Conservation (phyloP, 2,797 vertebrate genomes). For the Etheostoma perlongum region DNA sequence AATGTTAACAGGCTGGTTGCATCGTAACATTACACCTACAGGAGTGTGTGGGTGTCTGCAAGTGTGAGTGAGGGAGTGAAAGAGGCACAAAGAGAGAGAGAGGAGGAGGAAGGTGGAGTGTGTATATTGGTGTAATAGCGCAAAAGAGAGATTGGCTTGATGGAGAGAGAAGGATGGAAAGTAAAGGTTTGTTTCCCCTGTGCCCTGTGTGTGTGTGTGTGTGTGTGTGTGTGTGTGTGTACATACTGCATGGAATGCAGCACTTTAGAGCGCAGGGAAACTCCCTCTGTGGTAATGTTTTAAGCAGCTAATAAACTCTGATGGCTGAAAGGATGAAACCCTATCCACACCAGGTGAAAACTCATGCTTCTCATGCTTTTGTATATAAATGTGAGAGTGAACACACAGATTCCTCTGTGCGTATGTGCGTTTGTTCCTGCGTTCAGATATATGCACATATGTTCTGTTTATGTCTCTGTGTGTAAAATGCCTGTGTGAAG, state of each 20-base stretch:
- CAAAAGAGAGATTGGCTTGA: slow-evolving; percentile 31
- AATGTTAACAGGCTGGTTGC: slow-evolving; percentile 74
- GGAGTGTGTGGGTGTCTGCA: slow-evolving; percentile 57
- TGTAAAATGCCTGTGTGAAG: slow-evolving; percentile 22
- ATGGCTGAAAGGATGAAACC: slow-evolving; percentile 71
- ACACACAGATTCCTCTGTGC: neutral
- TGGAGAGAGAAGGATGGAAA: slow-evolving; percentile 48
- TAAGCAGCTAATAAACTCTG: slow-evolving; percentile 75
- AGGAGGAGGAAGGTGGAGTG: slow-evolving; percentile 24
- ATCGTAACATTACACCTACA: slow-evolving; percentile 69
- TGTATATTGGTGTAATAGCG: slow-evolving; percentile 33
- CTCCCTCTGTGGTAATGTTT: slow-evolving; percentile 67
- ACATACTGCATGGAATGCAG: slow-evolving; percentile 63
- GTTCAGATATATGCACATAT: slow-evolving; percentile 14
- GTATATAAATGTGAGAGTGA: slow-evolving; percentile 51
- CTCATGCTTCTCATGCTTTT: slow-evolving; percentile 67
- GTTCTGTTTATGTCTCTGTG: slow-evolving; percentile 47
- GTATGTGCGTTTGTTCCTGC: slow-evolving; percentile 3
- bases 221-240: slow-evolving; percentile 33
- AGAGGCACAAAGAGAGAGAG: slow-evolving; percentile 8
- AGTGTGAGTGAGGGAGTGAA: slow-evolving; percentile 32
- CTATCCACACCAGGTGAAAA: slow-evolving; percentile 81
- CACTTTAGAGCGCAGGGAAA: slow-evolving; percentile 50
- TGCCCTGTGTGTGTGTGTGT: slow-evolving; percentile 37
- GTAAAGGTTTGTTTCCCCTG: slow-evolving; percentile 45